Percentiles rank a stretch among this genome's conserved stretches.
phyloP scores from a whole-genome alignment of 1,140 invertebrate species.

The Nebria ingens region DNA sequence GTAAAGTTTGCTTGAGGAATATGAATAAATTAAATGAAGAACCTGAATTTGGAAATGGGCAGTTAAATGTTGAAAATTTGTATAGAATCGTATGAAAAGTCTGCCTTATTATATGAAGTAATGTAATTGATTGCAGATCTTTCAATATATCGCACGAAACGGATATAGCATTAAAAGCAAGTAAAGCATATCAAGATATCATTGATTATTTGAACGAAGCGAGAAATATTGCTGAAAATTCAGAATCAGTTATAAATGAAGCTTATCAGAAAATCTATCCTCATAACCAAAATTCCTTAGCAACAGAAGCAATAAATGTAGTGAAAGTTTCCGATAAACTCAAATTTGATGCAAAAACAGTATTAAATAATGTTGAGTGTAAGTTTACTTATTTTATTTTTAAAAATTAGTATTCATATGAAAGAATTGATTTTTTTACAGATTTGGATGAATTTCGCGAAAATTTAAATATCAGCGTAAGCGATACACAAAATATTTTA shows the following conservation, averaged over 20 bases:
- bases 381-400: neutral
- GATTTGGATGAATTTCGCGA: conserved; percentile 32
- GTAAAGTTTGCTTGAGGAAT: too few relatives aligned
- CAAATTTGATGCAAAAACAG: neutral
- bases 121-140: conserved; percentile 37
- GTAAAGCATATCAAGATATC: conserved; percentile 73
- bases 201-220: conserved; percentile 54
- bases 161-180: conserved; percentile 61
- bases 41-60: neutral
- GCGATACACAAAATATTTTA: conserved; percentile 38
- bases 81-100: neutral
- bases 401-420: neutral
- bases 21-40: neutral
- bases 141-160: conserved; percentile 59
- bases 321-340: neutral
- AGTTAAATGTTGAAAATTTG: too few relatives aligned
- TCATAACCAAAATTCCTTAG: conserved; percentile 36
- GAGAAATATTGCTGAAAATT: conserved; percentile 50
- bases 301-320: conserved; percentile 30
- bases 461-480: conserved; percentile 37
- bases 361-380: neutral
- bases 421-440: conserved; percentile 5
- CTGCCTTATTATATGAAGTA: conserved; percentile 4
- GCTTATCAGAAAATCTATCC: conserved; percentile 41
- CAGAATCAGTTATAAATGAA: conserved; percentile 47